These are phyloP conservation scores for Brevimyrus niger DNA, from an alignment of 2,113 vertebrate species.

Conservation along the genomic window DNA sequence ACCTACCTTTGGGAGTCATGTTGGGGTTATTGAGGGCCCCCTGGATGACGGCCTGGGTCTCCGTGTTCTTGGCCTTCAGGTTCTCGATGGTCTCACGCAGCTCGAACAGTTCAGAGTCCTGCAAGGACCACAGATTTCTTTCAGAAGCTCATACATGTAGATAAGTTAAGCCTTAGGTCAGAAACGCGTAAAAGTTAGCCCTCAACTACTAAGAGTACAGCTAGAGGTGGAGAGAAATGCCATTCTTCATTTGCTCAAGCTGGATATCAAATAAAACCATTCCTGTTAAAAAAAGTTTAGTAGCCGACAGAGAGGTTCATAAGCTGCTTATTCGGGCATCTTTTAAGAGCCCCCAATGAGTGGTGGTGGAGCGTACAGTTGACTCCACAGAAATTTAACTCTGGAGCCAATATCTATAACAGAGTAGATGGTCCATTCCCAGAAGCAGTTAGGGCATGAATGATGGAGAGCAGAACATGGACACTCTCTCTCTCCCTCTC, in stretches of 20 bases:
- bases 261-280: not conserved
- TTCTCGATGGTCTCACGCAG: conserved; percentile 85
- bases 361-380: conserved; percentile 37
- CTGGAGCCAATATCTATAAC: conserved; percentile 37
- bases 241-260: not conserved
- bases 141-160: not conserved
- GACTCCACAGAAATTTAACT: conserved; percentile 39
- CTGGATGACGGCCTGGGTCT: conserved; percentile 89
- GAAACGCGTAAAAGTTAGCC: not conserved
- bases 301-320: not conserved
- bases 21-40: conserved; percentile 79
- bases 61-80: conserved; percentile 79
- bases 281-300: not conserved
- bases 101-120: conserved; percentile 82
- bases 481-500: conserved; percentile 29
- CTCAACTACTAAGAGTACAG: not conserved
- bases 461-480: conserved; percentile 19
- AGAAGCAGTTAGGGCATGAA: conserved; percentile 49
- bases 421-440: conserved; percentile 50
- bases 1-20: conserved; percentile 68
- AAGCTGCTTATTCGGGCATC: not conserved
- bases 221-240: not conserved
- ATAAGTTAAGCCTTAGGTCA: not conserved
- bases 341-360: not conserved
- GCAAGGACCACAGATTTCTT: not conserved